Base-by-base conservation (phyloP, 2,113 vertebrate genomes). In the Cranoglanis bouderius region DNA sequence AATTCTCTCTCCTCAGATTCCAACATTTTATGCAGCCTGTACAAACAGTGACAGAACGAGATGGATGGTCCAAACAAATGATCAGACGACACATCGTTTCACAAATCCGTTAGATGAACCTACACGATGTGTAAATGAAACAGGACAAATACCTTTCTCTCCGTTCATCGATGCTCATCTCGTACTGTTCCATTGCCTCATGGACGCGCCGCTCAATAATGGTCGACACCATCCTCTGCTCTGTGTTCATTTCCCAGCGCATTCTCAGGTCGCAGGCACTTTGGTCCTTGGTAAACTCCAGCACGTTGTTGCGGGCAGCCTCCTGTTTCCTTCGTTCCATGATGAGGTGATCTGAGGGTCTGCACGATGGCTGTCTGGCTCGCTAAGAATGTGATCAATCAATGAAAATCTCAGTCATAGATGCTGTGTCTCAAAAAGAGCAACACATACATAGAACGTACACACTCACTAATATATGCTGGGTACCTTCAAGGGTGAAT, bases 21-120 rank as follows among this genome's bases (percentile, higher is more conserved):
- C 93, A 99, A 87, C 88, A 99, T 92, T 16, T 91, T 91, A 13
- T 93, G 94, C 55, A 99, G 95, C 90, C 98, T 99, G 93, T 2
- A 35, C 85, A 84, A 88, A 29, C 70, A 46, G 26, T 12, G 12
- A 55, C 4, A 85, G 67, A 65, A 38, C 78, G 53, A 77, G 26
- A 67, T 38, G 84, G n/a, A 72, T 16, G 49, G 49, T 32, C 6
- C 46, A 53, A 78, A 78, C 5, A 16, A 78, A 78, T n/a, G n/a
- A 81, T 80, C 46, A 49, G 46, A 49, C 9, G 46, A 83, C 12
- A 61, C 24, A 61, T 26, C 13, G 21, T 67, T 21, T 40, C 10
- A 51, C 14, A 57, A 43, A 55, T 32, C 8, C 6, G 35, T 67
- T 21, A 78, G 29, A 29, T 5, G 4, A 43, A 9, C 7, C 12